phyloP scores from a whole-genome alignment of 2,888 invertebrate genomes.

The Eristalis arbustorum region DNA sequence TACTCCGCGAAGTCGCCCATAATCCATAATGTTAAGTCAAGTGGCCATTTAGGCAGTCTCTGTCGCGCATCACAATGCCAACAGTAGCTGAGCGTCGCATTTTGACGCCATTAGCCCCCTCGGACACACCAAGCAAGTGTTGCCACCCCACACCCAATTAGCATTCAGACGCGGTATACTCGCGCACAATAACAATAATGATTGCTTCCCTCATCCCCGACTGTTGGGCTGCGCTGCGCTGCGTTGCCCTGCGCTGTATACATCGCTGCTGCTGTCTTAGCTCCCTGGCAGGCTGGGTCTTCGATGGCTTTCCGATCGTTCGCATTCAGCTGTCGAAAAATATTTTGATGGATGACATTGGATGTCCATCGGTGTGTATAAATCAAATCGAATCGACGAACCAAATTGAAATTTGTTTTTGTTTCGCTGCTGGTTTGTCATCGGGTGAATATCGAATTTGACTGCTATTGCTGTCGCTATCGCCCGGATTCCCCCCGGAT shows the following conservation, averaged over 20 bases:
- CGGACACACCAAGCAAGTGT: conserved; percentile 61
- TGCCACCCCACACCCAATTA: conserved; percentile 69
- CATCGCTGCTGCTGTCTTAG: not conserved
- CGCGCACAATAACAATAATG: conserved; percentile 66
- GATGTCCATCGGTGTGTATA: conserved; percentile 77
- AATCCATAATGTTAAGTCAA: conserved; percentile 68
- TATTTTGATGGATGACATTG: conserved; percentile 75
- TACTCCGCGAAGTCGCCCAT: conserved; percentile 40
- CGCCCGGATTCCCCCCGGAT: no score
- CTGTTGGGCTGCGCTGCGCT: no score
- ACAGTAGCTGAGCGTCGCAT: conserved; percentile 66
- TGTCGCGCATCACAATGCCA: conserved; percentile 65
- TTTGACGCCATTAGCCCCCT: conserved; percentile 69
- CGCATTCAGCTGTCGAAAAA: conserved; percentile 68
- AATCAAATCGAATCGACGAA: conserved; percentile 75
- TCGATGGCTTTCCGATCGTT: conserved; percentile 65
- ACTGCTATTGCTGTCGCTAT: conserved; percentile 3
- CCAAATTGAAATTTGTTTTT: conserved; percentile 58
- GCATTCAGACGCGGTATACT: conserved; percentile 55
- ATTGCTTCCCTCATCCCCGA: conserved; percentile 41
- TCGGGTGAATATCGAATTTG: conserved; percentile 62
- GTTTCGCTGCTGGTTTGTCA: conserved; percentile 53
- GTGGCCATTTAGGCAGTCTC: conserved; percentile 63
- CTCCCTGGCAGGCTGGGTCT: conserved; percentile 4
- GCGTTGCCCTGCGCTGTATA: no score